phyloP scores from a whole-genome alignment of 2,888 invertebrate genomes.

The Subacronicta megacephala region DNA sequence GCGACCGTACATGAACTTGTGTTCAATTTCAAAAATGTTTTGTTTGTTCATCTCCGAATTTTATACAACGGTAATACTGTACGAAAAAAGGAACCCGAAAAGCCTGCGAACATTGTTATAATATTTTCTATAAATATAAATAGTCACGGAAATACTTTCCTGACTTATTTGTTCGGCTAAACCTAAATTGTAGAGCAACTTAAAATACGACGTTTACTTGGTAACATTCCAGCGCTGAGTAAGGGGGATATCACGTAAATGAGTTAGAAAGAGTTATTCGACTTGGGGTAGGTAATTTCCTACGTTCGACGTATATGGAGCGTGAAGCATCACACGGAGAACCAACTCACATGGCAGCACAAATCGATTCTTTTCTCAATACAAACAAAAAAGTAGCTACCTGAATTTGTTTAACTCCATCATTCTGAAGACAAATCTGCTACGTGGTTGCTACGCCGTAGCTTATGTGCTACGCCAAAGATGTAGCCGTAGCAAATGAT shows the following conservation, averaged over 20 bases:
- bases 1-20: too few species aligned
- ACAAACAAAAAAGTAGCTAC: constrained; percentile 33
- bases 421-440: constrained; percentile 8
- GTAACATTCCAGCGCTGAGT: constrained; percentile 62
- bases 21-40: background rate
- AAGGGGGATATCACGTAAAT: constrained; percentile 67
- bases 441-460: constrained; percentile 36
- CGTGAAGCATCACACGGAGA: constrained; percentile 59
- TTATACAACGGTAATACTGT: background rate
- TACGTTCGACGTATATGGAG: constrained; percentile 63
- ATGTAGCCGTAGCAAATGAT: background rate
- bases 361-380: constrained; percentile 54
- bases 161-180: constrained; percentile 28
- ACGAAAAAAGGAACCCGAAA: background rate
- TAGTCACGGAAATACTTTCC: background rate
- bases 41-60: background rate
- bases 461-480: constrained; percentile 5
- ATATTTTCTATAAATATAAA: background rate
- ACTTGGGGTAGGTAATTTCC: constrained; percentile 62
- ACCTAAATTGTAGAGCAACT: constrained; percentile 30
- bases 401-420: constrained; percentile 21
- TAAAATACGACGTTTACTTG: constrained; percentile 59
- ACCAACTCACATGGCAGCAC: constrained; percentile 50
- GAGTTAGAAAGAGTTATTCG: constrained; percentile 73
- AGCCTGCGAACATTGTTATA: background rate